Evolutionary conservation across 2,113 vertebrate species (phyloP), one percentile per base, ranked within the genome.

Genomic region (Sarotherodon lohbergeri): DNA sequence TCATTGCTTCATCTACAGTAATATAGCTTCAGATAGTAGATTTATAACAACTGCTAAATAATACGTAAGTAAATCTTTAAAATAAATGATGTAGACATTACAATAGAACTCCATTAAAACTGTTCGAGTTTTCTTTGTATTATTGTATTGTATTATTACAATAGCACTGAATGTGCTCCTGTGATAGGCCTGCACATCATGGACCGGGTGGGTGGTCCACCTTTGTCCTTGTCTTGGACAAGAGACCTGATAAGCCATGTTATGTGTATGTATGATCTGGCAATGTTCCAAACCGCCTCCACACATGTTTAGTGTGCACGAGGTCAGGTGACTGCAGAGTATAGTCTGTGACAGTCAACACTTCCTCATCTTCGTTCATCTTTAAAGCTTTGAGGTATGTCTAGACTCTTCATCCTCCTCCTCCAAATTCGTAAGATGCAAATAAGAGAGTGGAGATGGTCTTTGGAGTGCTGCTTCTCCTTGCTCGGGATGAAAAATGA

Each of bases 241-340:
- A 63, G 19, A 66, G 34, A 22, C 36, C 63, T 41, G 63, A 5
- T 68, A 41, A 68, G 11, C 36, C 34, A 19, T n/a, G 17, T 59
- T 5, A 11, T 12, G 9, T 66, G 32, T 7, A 1, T 36, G 59
- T 36, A n/a, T 66, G 61, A 66, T 3, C 16, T 36, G 9, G 32
- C 61, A 66, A 36, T n/a, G 32, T n/a, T n/a, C 32, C 63, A 1
- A 22, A 68, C 11, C 0, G 2, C 19, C 34, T 41, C 59, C 59
- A 41, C 12, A 71, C 1, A 41, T 2, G 7, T 24, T 71, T 13
- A 71, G 22, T 41, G 63, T 71, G 36, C 63, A 9, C 0, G 7
- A 71, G 36, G 43, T 46, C 43, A 46, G 11, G 63, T 68, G 63
- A 68, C 63, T 41, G 63, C 36, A 41, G 63, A 68, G 36, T 11